Percentiles rank a stretch among this genome's conserved stretches.
phyloP scores from a whole-genome alignment of 2,888 invertebrate genomes.

The Acleris emargana region DNA sequence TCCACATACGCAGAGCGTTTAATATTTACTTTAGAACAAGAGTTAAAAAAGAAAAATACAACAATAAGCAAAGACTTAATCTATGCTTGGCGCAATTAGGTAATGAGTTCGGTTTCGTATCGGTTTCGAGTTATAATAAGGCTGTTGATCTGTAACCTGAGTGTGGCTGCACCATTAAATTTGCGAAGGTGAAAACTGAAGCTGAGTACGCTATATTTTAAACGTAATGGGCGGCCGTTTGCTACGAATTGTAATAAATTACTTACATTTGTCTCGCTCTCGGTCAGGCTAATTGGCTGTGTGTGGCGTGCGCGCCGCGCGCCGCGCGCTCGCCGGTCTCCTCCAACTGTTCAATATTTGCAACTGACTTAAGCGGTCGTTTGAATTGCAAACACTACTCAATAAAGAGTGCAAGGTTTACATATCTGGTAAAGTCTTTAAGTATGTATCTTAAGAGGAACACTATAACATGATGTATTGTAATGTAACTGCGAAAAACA shows the following conservation, averaged over 20 bases:
- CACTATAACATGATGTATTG: background rate
- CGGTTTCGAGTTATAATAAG: background rate
- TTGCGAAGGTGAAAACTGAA: conserved; percentile 51
- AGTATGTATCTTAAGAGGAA: no score
- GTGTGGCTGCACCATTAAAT: conserved; percentile 51
- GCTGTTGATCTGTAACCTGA: conserved; percentile 34
- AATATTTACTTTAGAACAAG: no score
- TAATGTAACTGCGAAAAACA: conserved; percentile 8
- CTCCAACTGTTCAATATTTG: conserved; percentile 22
- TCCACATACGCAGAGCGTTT: no score
- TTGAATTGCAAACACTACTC: conserved; percentile 9
- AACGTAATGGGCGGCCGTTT: conserved; percentile 69
- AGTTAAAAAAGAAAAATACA: no score
- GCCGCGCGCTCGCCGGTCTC: conserved; percentile 10
- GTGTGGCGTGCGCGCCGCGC: conserved; percentile 56
- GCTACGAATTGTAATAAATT: conserved; percentile 70
- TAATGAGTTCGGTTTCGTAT: no score
- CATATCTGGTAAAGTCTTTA: no score
- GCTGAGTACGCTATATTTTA: conserved; percentile 71
- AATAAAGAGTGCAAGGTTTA: background rate
- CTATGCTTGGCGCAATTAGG: no score
- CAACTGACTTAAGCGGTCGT: conserved; percentile 16
- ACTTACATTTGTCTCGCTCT: conserved; percentile 70
- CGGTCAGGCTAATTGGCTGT: conserved; percentile 69
- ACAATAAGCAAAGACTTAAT: no score